These are phyloP conservation scores for Panthera uncia DNA, from an alignment of 2,113 vertebrate genomes.

Conservation along the genomic window DNA sequence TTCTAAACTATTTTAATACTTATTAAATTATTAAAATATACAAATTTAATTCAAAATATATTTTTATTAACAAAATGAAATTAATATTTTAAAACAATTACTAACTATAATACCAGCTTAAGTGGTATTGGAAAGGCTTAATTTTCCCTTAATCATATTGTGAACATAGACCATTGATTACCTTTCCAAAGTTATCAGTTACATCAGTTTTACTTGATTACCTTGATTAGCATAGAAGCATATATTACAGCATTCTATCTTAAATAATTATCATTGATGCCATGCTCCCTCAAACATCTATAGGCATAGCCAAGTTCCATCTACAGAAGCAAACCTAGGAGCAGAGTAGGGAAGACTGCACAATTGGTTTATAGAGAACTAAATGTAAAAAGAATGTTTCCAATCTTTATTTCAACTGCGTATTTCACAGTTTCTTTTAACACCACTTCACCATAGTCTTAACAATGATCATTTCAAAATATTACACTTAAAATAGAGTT, in stretches of 20 bases:
- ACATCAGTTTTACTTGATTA: neutral
- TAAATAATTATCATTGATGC: neutral
- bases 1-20: neutral
- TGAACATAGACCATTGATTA: neutral
- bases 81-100: neutral
- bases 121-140: neutral
- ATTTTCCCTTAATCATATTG: neutral
- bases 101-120: neutral
- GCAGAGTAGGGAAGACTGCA: neutral
- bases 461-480: neutral
- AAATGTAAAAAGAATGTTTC: neutral
- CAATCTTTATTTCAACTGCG: neutral
- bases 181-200: neutral
- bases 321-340: neutral
- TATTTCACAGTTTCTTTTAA: neutral
- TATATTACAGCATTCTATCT: neutral
- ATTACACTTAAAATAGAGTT: neutral
- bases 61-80: neutral
- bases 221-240: neutral
- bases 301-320: neutral
- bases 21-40: neutral
- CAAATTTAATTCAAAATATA: neutral
- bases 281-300: neutral
- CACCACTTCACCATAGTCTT: neutral
- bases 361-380: neutral